Percentiles rank a stretch among this genome's conserved stretches.
Evolutionary conservation across 2,797 vertebrate species (phyloP).

Genomic region (Pampus argenteus): DNA sequence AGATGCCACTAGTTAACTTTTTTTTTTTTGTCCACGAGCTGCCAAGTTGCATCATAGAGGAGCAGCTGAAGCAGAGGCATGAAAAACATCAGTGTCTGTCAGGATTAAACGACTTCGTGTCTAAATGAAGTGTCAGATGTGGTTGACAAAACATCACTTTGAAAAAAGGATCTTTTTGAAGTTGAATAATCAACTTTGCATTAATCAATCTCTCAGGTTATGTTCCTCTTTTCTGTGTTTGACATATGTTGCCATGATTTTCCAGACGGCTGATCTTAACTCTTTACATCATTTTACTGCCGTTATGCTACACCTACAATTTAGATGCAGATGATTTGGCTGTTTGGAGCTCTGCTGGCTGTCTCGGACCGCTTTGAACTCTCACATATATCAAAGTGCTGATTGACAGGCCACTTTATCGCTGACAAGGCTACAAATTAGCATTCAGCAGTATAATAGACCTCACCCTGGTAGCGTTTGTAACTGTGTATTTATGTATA

Average conservation of each 20-base stretch:
- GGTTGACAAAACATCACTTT: constrained; percentile 1
- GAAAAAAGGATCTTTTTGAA: constrained; percentile 7
- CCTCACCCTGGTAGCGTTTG: constrained; percentile 6
- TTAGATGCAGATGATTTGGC: too few species aligned
- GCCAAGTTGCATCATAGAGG: constrained; percentile 39
- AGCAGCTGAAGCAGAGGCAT: constrained; percentile 26
- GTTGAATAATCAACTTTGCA: constrained; percentile 9
- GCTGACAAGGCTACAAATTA: constrained; percentile 17
- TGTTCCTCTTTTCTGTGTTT: constrained; percentile 13
- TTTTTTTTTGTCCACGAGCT: constrained; percentile 24
- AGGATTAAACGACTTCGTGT: constrained; percentile 37
- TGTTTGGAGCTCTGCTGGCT: too few species aligned
- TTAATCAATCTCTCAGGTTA: not conserved
- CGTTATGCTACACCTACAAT: not conserved
- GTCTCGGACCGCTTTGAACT: too few species aligned
- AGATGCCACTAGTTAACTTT: constrained; percentile 40
- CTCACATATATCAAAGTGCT: not conserved
- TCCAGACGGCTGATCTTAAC: not conserved
- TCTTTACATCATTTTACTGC: not conserved
- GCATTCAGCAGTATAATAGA: not conserved
- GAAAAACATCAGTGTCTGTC: constrained; percentile 27
- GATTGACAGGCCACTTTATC: not conserved
- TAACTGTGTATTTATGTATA: constrained; percentile 1
- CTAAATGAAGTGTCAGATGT: constrained; percentile 14
- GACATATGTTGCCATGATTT: not conserved